phyloP scores from a whole-genome alignment of 2,888 invertebrate species.

The Nomada ferruginata region DNA sequence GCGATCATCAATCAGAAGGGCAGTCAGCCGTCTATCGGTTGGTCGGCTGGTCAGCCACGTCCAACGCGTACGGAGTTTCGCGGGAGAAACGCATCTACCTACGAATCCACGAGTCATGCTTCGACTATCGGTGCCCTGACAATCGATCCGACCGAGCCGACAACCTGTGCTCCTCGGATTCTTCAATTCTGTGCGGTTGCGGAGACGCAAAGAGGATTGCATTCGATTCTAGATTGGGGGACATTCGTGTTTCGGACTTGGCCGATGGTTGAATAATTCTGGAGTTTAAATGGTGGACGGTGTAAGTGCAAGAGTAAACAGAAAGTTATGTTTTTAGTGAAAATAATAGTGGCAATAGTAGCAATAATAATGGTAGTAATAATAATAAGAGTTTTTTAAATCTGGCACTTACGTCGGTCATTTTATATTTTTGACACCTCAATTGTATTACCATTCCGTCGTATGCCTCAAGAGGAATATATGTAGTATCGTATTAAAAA shows the following conservation, averaged over 20 bases:
- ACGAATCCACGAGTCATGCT: slow-evolving; percentile 81
- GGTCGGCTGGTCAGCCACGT: slow-evolving; percentile 79
- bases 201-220: not conserved
- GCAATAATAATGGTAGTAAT: too few species aligned
- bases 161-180: slow-evolving; percentile 55
- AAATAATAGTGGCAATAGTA: too few species aligned
- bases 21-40: slow-evolving; percentile 79
- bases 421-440: too few species aligned
- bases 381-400: too few species aligned
- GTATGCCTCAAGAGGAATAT: too few species aligned
- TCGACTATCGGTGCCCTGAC: slow-evolving; percentile 76
- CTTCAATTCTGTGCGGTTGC: slow-evolving; percentile 46
- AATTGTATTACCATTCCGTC: too few species aligned
- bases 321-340: too few species aligned
- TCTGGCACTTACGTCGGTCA: too few species aligned
- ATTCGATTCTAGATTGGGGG: not conserved
- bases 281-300: too few species aligned
- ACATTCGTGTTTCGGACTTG: not conserved
- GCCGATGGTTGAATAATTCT: too few species aligned
- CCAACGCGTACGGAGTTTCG: slow-evolving; percentile 77
- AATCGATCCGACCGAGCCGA: slow-evolving; percentile 76
- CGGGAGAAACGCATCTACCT: slow-evolving; percentile 77
- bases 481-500: too few species aligned
- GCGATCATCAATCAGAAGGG: slow-evolving; percentile 80
- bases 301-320: too few species aligned